Evolutionary conservation across 2,113 vertebrate genomes (phyloP), one percentile per base, ranked within the genome.

Genomic region (Saccopteryx leptura): DNA sequence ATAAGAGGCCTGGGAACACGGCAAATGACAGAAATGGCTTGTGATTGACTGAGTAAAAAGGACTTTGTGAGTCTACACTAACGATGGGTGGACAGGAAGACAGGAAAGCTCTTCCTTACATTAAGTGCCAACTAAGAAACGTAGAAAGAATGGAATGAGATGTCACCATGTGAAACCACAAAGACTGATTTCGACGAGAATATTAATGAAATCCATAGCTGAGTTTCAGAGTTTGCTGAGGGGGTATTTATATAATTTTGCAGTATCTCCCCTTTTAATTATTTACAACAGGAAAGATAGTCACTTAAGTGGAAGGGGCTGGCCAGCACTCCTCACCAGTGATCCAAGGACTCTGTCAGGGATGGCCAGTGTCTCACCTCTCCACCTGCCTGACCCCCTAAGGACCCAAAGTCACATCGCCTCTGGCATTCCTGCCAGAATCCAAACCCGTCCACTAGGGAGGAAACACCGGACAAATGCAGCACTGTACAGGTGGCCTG

Each of bases 31-130:
- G 50, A 21, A 66, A 15, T 9, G 50, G 80, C 23, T 19, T 11
- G 9, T n/a, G 71, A 56, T 69, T 33, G 31, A 28, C 28, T 6
- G 17, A 76, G 28, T 5, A n/a, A 21, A 71, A 50, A 50, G 65
- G 13, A 33, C 52, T 4, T 2, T 60, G 24, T 39, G 58, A 63
- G 68, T 24, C n/a, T 60, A 2, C 0, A 28, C 68, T 23, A 50
- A n/a, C 0, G n/a, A 31, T 1, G 13, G 50, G 17, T 0, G 4
- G 58, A 9, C 2, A 1, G 24, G 50, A 17, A 7, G 48, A 19
- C 4, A 26, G 66, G 31, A 54, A 10, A 21, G 74, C 21, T 13
- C 74, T 24, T 39, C 24, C 84, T 31, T 9, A 66, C 1, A 1
- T 7, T 39, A 39, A 46, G 60, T 8, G 33, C 24, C n/a, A 24